Base-by-base conservation (phyloP, 1,140 invertebrate species). In the Condylostylus longicornis region DNA sequence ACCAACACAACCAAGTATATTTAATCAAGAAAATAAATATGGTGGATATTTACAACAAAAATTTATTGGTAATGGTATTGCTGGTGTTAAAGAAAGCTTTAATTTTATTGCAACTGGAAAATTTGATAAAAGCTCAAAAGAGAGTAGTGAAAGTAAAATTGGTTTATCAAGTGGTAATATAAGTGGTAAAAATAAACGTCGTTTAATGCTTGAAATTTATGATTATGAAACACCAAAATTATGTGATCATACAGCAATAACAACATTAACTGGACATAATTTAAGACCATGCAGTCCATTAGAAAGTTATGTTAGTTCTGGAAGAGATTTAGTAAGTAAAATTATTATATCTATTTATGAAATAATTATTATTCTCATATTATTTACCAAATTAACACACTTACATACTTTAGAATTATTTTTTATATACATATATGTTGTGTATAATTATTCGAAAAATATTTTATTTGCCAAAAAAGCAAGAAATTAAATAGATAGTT, bases 221-320 rank as follows among this genome's bases (percentile, higher is more conserved):
- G 78, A 81, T 47, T 63, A 71, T 31, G 74, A 79, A 41, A 69
- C 75, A 3, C 83, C 83, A 3, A 71, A 72, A 44, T 62, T 87
- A 5, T 89, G 84, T 50, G 82, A 85, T 40, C 82, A 86, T 42
- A 79, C 78, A 2, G 75, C 81, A 3, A 62, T 85, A 2, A 53
- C 48, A 22, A 59, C 70, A 0, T 45, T 57, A 43, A 52, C 53
- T 4, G 51, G 49, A 38, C 56, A 53, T 38, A 54, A 54, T 19
- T 81, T 82, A 1, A 67, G 84, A 10, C 82, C 82, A 0, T 87
- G 84, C 46, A 69, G 72, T 12, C 54, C 66, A 0, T 70, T 78
- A 5, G 82, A 88, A 54, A 84, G 81, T 42, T 86, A 87, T 53
- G 67, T 87, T 9, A 83, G 82, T 1, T 66, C 67, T 0, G 72